Evolutionary conservation across 2,888 invertebrate genomes (phyloP).

Genomic region (Penaeus monodon): DNA sequence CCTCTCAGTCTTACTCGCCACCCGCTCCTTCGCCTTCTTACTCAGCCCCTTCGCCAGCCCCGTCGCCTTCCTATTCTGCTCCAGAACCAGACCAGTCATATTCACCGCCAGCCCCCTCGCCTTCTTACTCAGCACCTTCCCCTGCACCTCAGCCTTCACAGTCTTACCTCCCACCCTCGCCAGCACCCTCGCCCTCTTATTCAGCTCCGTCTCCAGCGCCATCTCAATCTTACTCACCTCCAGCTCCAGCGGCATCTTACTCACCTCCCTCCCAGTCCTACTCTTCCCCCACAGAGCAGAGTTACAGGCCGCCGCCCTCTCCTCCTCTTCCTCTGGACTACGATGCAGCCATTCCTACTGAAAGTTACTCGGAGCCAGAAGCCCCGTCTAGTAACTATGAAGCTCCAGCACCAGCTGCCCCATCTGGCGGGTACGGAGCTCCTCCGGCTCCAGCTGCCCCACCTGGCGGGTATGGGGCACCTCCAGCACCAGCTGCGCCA

Average conservation of each 20-base stretch:
- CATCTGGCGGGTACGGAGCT: too few species aligned
- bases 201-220: background rate
- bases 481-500: too few species aligned
- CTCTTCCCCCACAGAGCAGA: slow-evolving; percentile 1
- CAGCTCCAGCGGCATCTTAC: background rate
- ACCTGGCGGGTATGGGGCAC: too few species aligned
- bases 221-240: background rate
- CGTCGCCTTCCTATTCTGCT: slow-evolving; percentile 16
- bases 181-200: background rate
- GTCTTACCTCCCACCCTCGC: background rate
- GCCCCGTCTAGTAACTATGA: too few species aligned
- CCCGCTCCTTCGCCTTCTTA: slow-evolving; percentile 1
- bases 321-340: slow-evolving; percentile 28
- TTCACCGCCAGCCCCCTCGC: background rate
- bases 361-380: background rate
- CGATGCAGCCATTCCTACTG: slow-evolving; percentile 28
- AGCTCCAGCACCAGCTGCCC: too few species aligned
- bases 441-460: too few species aligned
- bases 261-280: too few species aligned
- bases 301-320: slow-evolving; percentile 34
- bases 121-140: background rate
- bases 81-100: background rate
- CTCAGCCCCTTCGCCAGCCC: slow-evolving; percentile 24
- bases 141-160: too few species aligned
- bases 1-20: slow-evolving; percentile 27